These are phyloP conservation scores for Crocodylus rhombifer DNA, from an alignment of 2,797 vertebrate species.

Conservation along the genomic window DNA sequence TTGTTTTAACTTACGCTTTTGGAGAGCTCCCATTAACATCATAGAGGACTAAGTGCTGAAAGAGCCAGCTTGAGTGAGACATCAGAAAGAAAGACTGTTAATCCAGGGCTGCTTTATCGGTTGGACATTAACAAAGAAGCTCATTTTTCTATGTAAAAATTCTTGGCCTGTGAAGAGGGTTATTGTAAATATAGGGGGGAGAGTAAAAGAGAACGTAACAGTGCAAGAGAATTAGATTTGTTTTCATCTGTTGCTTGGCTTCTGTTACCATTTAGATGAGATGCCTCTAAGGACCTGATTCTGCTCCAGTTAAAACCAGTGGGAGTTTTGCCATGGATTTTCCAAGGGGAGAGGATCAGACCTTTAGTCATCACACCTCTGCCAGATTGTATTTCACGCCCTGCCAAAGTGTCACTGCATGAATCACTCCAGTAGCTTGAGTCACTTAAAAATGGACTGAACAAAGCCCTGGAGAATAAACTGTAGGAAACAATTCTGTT, in stretches of 20 bases:
- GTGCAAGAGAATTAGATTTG: not conserved
- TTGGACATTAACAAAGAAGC: constrained; percentile 24
- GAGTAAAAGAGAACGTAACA: not conserved
- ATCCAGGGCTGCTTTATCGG: constrained; percentile 32
- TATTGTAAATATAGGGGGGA: not conserved
- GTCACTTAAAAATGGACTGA: constrained; percentile 50
- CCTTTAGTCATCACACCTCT: constrained; percentile 36
- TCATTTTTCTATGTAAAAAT: constrained; percentile 5
- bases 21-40: not conserved
- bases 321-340: constrained; percentile 41
- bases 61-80: constrained; percentile 39
- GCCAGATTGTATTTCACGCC: constrained; percentile 63
- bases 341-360: constrained; percentile 41
- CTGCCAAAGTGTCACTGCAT: constrained; percentile 64
- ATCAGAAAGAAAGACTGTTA: constrained; percentile 23
- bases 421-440: constrained; percentile 53
- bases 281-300: not conserved
- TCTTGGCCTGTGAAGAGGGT: not conserved
- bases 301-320: not conserved
- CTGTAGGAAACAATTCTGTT: constrained; percentile 35
- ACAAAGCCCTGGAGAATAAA: constrained; percentile 52
- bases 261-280: not conserved
- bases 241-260: not conserved
- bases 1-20: constrained; percentile 34
- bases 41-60: not conserved